Percentiles rank a stretch among this genome's conserved stretches.
Evolutionary conservation across 2,797 vertebrate species (phyloP).

Genomic region (Sebastes miniatus): DNA sequence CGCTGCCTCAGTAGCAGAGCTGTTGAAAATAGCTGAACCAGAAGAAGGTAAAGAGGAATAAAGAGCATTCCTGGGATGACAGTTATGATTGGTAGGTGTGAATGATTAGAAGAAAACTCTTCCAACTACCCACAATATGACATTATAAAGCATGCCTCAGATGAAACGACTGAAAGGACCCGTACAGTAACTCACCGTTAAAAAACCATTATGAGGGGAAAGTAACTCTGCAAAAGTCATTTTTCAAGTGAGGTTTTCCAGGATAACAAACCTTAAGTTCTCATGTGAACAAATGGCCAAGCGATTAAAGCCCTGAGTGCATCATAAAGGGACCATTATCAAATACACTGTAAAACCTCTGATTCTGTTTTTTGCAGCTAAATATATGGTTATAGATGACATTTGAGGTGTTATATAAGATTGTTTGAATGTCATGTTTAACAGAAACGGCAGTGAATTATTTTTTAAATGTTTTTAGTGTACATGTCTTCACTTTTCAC

Average conservation of each 20-base stretch:
- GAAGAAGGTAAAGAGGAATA: conserved; percentile 45
- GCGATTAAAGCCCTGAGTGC: conserved; percentile 52
- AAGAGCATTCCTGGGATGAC: conserved; percentile 64
- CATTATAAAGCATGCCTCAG: conserved; percentile 60
- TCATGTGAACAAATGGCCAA: conserved; percentile 61
- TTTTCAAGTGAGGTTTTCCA: conserved; percentile 75
- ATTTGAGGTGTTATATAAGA: conserved; percentile 3
- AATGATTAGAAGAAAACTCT: conserved; percentile 62
- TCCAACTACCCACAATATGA: conserved; percentile 60
- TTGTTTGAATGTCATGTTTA: conserved; percentile 13
- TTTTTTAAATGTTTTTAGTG: conserved; percentile 6
- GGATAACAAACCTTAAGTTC: conserved; percentile 69
- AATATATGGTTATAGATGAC: conserved; percentile 14
- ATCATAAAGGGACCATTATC: conserved; percentile 65
- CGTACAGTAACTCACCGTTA: conserved; percentile 60
- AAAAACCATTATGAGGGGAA: conserved; percentile 68
- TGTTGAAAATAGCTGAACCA: conserved; percentile 61
- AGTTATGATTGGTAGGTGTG: conserved; percentile 77
- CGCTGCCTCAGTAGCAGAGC: conserved; percentile 17
- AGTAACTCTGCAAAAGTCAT: conserved; percentile 69
- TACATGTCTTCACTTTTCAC: conserved; percentile 20
- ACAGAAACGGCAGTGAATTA: conserved; percentile 1
- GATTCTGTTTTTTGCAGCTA: conserved; percentile 23
- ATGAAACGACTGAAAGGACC: conserved; percentile 56
- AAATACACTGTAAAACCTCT: conserved; percentile 31